Base-by-base conservation (phyloP, 2,113 vertebrate species). In the Notiomystis cincta region DNA sequence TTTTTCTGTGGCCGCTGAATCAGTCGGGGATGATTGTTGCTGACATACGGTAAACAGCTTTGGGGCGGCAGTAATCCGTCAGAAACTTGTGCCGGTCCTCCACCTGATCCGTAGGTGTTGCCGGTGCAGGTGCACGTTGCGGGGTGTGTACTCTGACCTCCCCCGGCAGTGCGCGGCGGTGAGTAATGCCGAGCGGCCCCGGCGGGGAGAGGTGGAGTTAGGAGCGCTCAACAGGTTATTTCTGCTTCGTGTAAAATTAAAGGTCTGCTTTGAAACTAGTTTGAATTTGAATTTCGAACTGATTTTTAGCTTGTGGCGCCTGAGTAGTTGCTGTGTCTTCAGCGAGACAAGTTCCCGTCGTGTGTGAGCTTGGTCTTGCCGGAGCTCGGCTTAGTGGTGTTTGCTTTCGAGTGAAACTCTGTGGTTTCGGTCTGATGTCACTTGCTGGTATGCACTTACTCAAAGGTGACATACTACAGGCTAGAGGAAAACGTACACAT, bases 371-470 rank as follows among this genome's bases (percentile, higher is more conserved):
- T 6, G 69, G 35, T 11, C 35, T 25, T 23, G 51, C 58, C 14
- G 37, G 31, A 23, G 78, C 71, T 24, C 6, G 10, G 53, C 38
- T 28, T 3, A 4, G 70, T 28, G 82, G 61, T 50, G 90, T 33
- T 54, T 38, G 92, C 90, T 94, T 51, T 37, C 61, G 11, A 81
- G 93, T 80, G 98, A 98, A 98, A 98, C 98, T 96, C 4, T 16
- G 95, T 13, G 93, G 98, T 98, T 98, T 98, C 98, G 98, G 90
- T 97, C 96, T 98, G 98, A 98, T 97, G 98, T 98, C 97, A 96
- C 93, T 65, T 20, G 8, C 44, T 75, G 92, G 96, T 87, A 89
- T 65, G 93, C 48, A 2, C 89, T 83, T 60, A 50, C 25, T 95
- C 91, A 58, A 10, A 18, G n/a, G 53, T 14, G 67, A 17, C 33